Conservation (phyloP, 2,113 vertebrate species). For the Prionailurus viverrinus region DNA sequence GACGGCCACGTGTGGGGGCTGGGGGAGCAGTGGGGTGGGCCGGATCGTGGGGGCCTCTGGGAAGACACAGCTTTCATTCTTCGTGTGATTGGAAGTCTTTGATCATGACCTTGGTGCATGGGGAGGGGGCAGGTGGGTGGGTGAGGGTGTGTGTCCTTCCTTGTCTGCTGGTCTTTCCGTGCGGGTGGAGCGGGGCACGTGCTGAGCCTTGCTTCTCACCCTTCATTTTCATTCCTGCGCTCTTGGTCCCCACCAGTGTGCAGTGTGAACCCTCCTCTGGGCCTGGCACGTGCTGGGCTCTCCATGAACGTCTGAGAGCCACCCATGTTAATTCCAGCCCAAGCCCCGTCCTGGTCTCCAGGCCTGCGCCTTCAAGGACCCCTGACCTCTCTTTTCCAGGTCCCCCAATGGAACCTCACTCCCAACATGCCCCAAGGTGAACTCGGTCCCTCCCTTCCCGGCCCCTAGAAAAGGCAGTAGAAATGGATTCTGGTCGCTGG, state of each 20-base stretch:
- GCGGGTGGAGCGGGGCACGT: background rate
- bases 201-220: fast-evolving
- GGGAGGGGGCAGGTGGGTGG: too few species aligned
- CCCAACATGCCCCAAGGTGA: too few species aligned
- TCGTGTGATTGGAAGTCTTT: background rate
- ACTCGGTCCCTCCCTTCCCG: background rate
- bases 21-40: fast-evolving
- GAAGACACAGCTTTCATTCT: background rate
- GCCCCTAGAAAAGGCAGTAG: background rate
- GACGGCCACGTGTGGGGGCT: fast-evolving
- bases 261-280: fast-evolving
- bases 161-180: background rate
- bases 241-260: fast-evolving
- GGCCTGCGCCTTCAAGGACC: background rate
- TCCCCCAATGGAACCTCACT: background rate
- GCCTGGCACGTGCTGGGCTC: too few species aligned
- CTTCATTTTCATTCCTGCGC: background rate
- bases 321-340: background rate
- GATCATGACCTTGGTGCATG: background rate
- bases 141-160: background rate
- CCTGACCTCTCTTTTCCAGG: background rate
- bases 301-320: too few species aligned
- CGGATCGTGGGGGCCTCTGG: fast-evolving
- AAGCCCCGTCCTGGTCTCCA: background rate
- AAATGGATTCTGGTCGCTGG: background rate